A percentile compares a stretch with the other conserved stretches of the same genome.
Evolutionary conservation across 2,113 vertebrate species (phyloP).

Genomic region (Bubalus kerabau): DNA sequence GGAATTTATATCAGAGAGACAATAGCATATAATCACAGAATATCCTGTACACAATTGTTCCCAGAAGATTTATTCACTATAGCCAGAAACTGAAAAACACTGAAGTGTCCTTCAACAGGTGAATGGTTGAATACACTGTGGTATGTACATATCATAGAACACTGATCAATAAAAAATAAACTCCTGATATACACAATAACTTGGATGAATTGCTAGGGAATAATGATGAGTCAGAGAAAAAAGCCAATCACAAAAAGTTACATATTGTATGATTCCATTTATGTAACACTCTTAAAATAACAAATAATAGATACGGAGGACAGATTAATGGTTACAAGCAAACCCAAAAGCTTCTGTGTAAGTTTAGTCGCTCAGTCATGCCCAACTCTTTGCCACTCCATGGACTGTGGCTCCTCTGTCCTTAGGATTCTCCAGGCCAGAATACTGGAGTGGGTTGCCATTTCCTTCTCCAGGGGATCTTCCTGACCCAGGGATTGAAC

Average conservation of each 20-base stretch:
- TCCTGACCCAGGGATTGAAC: not conserved
- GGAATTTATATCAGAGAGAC: not conserved
- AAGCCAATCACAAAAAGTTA: not conserved
- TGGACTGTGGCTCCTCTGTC: not conserved
- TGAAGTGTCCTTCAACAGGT: not conserved
- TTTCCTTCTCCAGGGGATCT: not conserved
- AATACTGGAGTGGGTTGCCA: not conserved
- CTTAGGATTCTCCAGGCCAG: not conserved
- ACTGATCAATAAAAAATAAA: not conserved
- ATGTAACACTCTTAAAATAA: not conserved
- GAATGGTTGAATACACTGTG: not conserved
- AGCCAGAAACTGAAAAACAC: not conserved
- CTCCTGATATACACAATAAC: not conserved
- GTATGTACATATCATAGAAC: not conserved
- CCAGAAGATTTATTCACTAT: not conserved
- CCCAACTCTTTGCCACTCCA: not conserved
- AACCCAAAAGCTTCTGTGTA: not conserved
- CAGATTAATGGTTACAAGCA: not conserved
- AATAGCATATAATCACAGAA: not conserved
- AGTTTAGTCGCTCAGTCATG: fast-evolving
- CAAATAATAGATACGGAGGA: not conserved
- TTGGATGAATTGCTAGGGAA: not conserved
- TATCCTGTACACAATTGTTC: not conserved
- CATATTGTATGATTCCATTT: not conserved
- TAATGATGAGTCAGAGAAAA: not conserved